Percentiles rank a stretch among this genome's conserved stretches.
Evolutionary conservation across 2,113 vertebrate genomes (phyloP).

Genomic region (Hassar affinis): DNA sequence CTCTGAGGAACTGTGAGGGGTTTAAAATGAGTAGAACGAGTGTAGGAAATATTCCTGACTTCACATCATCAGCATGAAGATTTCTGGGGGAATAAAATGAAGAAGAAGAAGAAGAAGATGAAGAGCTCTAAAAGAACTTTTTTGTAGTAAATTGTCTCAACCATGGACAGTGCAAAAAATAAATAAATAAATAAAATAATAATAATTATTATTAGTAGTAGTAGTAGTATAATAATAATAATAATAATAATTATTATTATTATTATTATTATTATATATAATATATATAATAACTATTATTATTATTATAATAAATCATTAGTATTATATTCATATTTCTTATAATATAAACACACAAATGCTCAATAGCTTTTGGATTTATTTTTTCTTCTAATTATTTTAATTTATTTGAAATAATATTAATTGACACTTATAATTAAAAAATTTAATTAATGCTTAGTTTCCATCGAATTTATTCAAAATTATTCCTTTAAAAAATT

Average conservation of each 20-base stretch:
- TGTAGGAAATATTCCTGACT: background rate
- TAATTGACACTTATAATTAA: background rate
- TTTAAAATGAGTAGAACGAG: background rate
- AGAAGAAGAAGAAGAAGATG: no score
- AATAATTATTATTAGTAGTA: background rate
- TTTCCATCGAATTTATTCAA: background rate
- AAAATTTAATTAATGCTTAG: background rate
- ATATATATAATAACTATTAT: no score
- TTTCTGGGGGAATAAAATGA: background rate
- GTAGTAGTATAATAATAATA: background rate
- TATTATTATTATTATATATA: no score
- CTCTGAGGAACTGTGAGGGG: no score
- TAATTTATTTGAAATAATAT: no score
- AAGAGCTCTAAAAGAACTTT: background rate
- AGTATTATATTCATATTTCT: no score
- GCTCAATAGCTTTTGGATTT: background rate
- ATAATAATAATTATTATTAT: background rate
- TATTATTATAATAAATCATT: no score
- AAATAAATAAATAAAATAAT: background rate
- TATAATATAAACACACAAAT: background rate
- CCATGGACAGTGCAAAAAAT: background rate
- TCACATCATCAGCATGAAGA: background rate
- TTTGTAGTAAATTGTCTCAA: background rate
- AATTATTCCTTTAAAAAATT: background rate
- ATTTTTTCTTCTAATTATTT: no score